Percentiles rank a stretch among this genome's conserved stretches.
Conservation (phyloP, 2,888 invertebrate species). For the Philereme transversata region DNA sequence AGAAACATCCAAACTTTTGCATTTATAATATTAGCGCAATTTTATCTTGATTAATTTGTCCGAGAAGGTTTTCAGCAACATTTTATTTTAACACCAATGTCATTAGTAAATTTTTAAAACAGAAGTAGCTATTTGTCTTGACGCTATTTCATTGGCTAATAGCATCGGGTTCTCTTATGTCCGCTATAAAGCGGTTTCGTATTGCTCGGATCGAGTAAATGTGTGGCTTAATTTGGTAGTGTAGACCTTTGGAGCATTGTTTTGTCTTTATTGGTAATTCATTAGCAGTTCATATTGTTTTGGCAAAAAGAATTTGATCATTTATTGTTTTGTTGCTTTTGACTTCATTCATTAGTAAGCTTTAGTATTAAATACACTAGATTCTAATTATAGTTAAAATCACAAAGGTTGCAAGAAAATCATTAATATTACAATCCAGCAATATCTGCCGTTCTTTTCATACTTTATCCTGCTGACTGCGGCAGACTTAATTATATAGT, state of each 20-base stretch:
- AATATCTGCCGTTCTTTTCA: no score
- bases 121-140: constrained; percentile 1
- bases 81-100: no score
- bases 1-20: no score
- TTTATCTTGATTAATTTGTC: no score
- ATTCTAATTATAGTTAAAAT: no score
- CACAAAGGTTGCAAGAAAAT: no score
- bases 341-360: background rate
- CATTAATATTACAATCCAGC: no score
- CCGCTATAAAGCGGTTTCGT: constrained; percentile 34
- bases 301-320: constrained; percentile 11
- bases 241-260: constrained; percentile 27
- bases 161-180: constrained; percentile 39
- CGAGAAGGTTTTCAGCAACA: no score
- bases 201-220: constrained; percentile 28
- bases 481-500: no score
- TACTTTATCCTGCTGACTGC: no score
- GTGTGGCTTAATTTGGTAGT: constrained; percentile 33
- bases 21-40: no score
- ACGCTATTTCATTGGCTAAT: constrained; percentile 39
- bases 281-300: constrained; percentile 22
- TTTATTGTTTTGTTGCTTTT: constrained; percentile 9
- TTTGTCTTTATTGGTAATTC: constrained; percentile 27
- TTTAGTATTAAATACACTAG: background rate
- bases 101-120: background rate